phyloP scores from a whole-genome alignment of 1,140 invertebrate species.

The Drosophila busckii region DNA sequence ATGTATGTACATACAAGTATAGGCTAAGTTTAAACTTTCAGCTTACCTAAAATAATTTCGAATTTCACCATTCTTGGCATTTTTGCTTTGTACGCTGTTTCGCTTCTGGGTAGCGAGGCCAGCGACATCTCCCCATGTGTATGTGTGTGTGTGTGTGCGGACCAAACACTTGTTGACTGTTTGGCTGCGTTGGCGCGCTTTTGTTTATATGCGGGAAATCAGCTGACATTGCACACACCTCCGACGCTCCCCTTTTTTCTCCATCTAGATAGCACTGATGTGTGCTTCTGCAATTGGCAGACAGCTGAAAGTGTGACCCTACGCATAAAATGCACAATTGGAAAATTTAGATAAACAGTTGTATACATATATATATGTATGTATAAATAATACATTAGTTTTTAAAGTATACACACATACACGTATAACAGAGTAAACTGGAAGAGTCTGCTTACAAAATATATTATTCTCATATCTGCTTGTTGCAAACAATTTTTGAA shows the following conservation, averaged over 20 bases:
- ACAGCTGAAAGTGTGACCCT: neutral
- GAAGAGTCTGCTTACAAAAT: no score
- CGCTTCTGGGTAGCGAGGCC: neutral
- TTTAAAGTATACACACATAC: no score
- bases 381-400: no score
- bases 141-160: neutral
- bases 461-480: no score
- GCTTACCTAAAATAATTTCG: conserved; percentile 22
- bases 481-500: no score
- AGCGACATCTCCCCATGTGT: conserved; percentile 20
- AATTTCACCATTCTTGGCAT: conserved; percentile 62
- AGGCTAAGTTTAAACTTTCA: no score
- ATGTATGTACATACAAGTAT: conserved; percentile 15
- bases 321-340: neutral
- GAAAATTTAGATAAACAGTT: neutral
- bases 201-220: conserved; percentile 3
- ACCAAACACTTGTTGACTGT: conserved; percentile 22
- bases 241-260: neutral
- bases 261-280: conserved; percentile 18
- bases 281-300: conserved; percentile 22
- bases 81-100: conserved; percentile 23
- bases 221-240: neutral
- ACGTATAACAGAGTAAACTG: no score
- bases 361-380: neutral
- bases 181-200: conserved; percentile 5